These are phyloP conservation scores for Plemyria rubiginata DNA, from an alignment of 2,888 invertebrate species.

Conservation along the genomic window DNA sequence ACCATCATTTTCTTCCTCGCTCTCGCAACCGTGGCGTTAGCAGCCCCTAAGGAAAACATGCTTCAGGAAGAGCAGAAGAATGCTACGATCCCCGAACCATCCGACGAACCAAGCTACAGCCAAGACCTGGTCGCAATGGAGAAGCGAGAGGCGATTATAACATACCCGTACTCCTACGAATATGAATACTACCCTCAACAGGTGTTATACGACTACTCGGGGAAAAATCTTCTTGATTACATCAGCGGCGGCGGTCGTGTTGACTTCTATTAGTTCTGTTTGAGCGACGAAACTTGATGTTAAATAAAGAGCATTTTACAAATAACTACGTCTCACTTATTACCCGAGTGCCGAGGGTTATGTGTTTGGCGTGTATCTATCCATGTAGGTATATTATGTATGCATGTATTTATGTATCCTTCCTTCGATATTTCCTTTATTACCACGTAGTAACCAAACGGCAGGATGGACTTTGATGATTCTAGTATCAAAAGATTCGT, in stretches of 20 bases:
- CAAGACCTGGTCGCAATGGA: too few species aligned
- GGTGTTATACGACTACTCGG: background rate
- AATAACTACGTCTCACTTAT: too few species aligned
- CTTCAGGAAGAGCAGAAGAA: background rate
- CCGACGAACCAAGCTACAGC: too few species aligned
- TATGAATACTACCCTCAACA: constrained; percentile 2
- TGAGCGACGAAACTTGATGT: background rate
- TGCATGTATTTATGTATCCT: too few species aligned
- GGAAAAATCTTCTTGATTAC: background rate
- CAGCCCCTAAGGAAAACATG: background rate
- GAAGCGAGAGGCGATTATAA: background rate
- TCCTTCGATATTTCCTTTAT: too few species aligned
- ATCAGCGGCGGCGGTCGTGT: background rate
- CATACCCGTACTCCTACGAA: constrained; percentile 2
- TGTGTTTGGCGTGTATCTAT: too few species aligned
- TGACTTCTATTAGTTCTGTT: too few species aligned
- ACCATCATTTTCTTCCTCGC: background rate
- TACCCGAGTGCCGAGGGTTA: too few species aligned
- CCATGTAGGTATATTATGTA: too few species aligned
- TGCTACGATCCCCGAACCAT: background rate
- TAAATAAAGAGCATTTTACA: background rate
- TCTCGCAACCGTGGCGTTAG: background rate
- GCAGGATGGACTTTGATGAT: too few species aligned
- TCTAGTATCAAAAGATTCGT: too few species aligned
- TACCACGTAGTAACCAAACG: too few species aligned